These are phyloP conservation scores for Crotalus horridus DNA, from an alignment of 2,113 vertebrate genomes.

Conservation along the genomic window DNA sequence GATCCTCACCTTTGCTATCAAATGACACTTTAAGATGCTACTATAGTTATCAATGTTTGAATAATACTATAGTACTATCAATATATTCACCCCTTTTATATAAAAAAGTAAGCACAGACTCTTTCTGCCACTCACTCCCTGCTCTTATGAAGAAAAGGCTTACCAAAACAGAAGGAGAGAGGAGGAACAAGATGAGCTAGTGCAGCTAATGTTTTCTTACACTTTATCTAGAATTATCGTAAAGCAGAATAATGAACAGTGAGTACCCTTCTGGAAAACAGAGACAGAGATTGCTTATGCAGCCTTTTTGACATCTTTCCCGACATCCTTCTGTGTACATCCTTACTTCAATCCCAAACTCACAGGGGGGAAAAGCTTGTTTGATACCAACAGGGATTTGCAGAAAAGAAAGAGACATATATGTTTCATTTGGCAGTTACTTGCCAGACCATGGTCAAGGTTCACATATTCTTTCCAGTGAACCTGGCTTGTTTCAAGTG, in stretches of 20 bases:
- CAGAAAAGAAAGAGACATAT: background rate
- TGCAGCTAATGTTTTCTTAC: background rate
- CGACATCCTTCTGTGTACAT: background rate
- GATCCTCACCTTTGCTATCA: background rate
- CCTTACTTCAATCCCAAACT: background rate
- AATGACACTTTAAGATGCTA: background rate
- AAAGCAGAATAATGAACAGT: background rate
- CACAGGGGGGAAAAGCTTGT: background rate
- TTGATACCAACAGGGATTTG: background rate
- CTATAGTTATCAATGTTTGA: background rate
- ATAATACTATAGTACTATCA: background rate
- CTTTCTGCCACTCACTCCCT: background rate
- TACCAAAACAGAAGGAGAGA: background rate
- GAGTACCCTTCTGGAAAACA: background rate
- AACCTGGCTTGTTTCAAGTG: constrained; percentile 30
- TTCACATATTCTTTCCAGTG: constrained; percentile 32
- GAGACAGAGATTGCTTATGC: background rate
- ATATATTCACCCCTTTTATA: background rate
- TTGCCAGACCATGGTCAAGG: constrained; percentile 5
- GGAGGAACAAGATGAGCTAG: background rate
- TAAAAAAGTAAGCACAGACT: background rate
- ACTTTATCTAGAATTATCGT: background rate
- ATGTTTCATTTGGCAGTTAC: constrained; percentile 4
- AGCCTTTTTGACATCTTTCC: background rate
- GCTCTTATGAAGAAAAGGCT: background rate